Evolutionary conservation across 92 coral and sea anemone species (phyloP), one percentile per base, ranked within the genome.

Genomic region (Epizoanthus fatuus): DNA sequence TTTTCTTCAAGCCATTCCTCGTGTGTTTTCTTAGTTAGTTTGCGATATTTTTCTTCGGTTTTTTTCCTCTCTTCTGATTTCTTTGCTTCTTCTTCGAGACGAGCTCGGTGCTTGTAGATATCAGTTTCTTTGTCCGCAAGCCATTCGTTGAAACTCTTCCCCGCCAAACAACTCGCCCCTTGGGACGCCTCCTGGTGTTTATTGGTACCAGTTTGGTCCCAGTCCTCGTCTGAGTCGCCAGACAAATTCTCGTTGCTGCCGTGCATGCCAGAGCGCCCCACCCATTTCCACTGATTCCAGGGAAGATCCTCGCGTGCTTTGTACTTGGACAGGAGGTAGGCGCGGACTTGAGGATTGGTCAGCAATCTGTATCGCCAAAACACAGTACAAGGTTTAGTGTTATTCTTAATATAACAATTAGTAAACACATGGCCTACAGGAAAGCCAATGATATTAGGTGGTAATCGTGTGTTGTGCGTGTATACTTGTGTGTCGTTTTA

Each of bases 1-100:
- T 77, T 77, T 44, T 77, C 82, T 60, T 77, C 82, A 14, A 77
- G 42, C 82, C 82, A 77, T 77, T 77, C 82, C 8, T 77, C 82
- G 17, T 77, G 58, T 0, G 82, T 77, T 12, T 58, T n/a, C 45
- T 77, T 68, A 20, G 82, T 77, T 1, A 77, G 82, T 77, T 49
- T 59, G 38, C 82, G 82, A 7, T 59, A 77, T 0, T 59, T 0
- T 44, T 77, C 70, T 25, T 77, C 82, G 14, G 42, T 71, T 77
- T 77, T 77, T 58, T 77, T 77, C 22, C 42, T 59, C 29, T 77
- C 39, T 59, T 77, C 82, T 20, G 42, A 17, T 19, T 19, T 77
- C 58, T 60, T 77, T 42, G 82, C 69, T 77, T 77, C 82, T 15
- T 77, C 82, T 15, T 77, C 70, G 20, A 77, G 19, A 3, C 25